Percentiles rank a stretch among this genome's conserved stretches.
These are phyloP conservation scores for Dromiciops gliroides DNA, from an alignment of 2,113 vertebrate species.

Conservation along the genomic window DNA sequence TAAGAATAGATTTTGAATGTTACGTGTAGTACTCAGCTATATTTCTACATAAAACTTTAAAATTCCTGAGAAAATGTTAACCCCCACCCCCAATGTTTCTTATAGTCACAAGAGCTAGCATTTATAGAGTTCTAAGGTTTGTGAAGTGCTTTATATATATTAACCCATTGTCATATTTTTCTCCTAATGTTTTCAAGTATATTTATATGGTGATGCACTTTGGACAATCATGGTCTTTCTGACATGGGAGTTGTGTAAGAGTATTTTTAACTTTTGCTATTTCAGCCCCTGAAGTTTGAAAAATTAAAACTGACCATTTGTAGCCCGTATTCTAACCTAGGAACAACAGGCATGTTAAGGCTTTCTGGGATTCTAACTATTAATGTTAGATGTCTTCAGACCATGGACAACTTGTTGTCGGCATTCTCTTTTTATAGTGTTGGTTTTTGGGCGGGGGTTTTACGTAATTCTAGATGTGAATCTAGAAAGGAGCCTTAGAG, in stretches of 20 bases:
- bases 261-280: not conserved
- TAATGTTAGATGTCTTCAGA: not conserved
- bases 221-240: not conserved
- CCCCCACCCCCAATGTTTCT: not conserved
- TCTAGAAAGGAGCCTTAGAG: not conserved
- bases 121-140: not conserved
- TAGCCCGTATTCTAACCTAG: not conserved
- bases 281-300: not conserved
- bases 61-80: slow-evolving; percentile 6
- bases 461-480: not conserved
- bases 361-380: not conserved
- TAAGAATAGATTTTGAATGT: not conserved
- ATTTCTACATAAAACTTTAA: not conserved
- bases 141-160: not conserved
- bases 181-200: not conserved
- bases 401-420: not conserved
- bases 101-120: not conserved
- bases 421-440: not conserved
- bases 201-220: not conserved
- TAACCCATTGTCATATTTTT: not conserved
- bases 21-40: not conserved
- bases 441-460: too few species aligned
- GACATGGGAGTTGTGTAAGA: not conserved
- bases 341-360: rapidly evolving
- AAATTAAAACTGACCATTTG: not conserved